These are phyloP conservation scores for Drosophila athabasca DNA, from an alignment of 1,140 invertebrate genomes.

Conservation along the genomic window DNA sequence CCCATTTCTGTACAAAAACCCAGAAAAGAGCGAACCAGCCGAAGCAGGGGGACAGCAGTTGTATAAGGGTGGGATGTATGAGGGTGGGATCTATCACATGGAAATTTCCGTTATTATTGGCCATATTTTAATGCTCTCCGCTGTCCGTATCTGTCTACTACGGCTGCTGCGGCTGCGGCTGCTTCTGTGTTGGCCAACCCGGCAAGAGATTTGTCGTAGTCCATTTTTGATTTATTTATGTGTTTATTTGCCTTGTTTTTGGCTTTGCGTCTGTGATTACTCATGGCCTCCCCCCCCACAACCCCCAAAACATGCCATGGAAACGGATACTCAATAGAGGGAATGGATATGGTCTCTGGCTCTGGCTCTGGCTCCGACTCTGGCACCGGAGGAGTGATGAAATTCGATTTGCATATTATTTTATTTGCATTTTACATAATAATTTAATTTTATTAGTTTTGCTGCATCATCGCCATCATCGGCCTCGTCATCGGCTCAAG, in stretches of 20 bases:
- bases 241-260: constrained; percentile 78
- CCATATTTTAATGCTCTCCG: constrained; percentile 72
- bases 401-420: constrained; percentile 78
- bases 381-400: constrained; percentile 1
- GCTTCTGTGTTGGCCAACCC: constrained; percentile 56
- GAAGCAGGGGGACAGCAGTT: no score
- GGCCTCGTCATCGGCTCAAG: constrained; percentile 23
- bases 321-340: background rate
- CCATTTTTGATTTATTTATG: constrained; percentile 81
- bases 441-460: constrained; percentile 82
- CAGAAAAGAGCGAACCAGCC: no score
- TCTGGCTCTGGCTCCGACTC: no score
- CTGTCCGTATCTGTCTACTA: constrained; percentile 31
- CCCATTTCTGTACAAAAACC: constrained; percentile 25
- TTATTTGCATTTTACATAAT: constrained; percentile 80
- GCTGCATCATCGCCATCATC: constrained; percentile 56
- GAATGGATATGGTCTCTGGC: no score
- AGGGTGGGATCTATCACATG: constrained; percentile 46
- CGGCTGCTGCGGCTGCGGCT: background rate
- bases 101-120: constrained; percentile 77
- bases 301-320: background rate
- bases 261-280: constrained; percentile 78
- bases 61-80: background rate
- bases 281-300: constrained; percentile 46
- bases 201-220: constrained; percentile 71